Conservation (phyloP, 1,140 invertebrate genomes). For the Drosophila nannoptera region DNA sequence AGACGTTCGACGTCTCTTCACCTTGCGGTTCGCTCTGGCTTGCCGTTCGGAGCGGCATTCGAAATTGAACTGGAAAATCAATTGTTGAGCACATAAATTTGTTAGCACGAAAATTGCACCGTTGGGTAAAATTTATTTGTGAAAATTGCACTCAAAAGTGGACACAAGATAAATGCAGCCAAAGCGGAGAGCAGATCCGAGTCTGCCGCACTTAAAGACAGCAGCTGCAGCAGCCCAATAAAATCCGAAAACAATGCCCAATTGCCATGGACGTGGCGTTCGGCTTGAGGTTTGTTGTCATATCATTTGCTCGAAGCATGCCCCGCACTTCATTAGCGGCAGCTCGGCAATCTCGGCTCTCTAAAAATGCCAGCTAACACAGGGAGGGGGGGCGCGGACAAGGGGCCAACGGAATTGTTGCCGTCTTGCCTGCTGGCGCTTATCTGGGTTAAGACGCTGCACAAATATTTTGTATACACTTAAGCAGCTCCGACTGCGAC, state of each 20-base stretch:
- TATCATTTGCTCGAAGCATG: conserved; percentile 29
- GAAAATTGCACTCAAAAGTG: conserved; percentile 61
- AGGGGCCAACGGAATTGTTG: background rate
- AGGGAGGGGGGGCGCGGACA: background rate
- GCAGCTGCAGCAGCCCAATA: background rate
- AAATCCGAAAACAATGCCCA: conserved; percentile 6
- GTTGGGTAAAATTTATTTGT: conserved; percentile 71
- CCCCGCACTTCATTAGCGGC: conserved; percentile 42
- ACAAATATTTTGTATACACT: conserved; percentile 64
- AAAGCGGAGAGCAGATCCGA: background rate
- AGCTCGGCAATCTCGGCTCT: conserved; percentile 3
- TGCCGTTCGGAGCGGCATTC: conserved; percentile 8
- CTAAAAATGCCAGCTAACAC: conserved; percentile 18
- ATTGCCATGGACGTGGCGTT: conserved; percentile 19
- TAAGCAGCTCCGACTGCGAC: conserved; percentile 51
- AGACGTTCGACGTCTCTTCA: conserved; percentile 29
- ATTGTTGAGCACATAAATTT: conserved; percentile 76
- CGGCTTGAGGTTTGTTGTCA: conserved; percentile 33
- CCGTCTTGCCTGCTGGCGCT: conserved; percentile 18
- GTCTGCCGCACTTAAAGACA: conserved; percentile 15
- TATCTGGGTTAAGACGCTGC: conserved; percentile 61
- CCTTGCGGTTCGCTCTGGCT: conserved; percentile 40
- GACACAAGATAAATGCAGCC: conserved; percentile 36
- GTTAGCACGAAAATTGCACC: conserved; percentile 71
- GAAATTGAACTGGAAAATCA: conserved; percentile 71